Evolutionary conservation across 37 sponge, comb jelly and placozoan genomes (phyloP).

Genomic region (Aplysina aerophoba): DNA sequence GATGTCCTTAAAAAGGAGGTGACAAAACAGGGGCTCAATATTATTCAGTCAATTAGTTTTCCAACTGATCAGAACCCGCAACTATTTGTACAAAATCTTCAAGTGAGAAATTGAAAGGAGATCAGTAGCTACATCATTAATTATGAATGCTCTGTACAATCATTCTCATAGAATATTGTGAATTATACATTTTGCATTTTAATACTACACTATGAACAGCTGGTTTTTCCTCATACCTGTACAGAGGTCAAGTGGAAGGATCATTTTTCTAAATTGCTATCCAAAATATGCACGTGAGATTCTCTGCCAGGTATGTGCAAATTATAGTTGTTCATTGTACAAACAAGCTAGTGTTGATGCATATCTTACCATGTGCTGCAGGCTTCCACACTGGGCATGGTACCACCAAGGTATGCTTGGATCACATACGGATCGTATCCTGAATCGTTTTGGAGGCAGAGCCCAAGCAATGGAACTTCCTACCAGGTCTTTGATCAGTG

Average conservation of each 20-base stretch:
- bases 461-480: too few species aligned
- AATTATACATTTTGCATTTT: too few species aligned
- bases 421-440: slow-evolving; percentile 60
- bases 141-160: too few species aligned
- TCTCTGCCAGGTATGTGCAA: slow-evolving; percentile 58
- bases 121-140: too few species aligned
- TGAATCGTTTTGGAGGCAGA: slow-evolving; percentile 47
- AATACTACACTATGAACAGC: too few species aligned
- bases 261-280: slow-evolving; percentile 65
- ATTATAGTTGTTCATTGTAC: background rate
- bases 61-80: background rate
- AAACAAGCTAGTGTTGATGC: background rate
- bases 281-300: slow-evolving; percentile 50
- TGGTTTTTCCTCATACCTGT: too few species aligned
- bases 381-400: slow-evolving; percentile 59
- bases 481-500: slow-evolving; percentile 40
- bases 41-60: background rate
- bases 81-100: background rate
- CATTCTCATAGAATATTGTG: too few species aligned
- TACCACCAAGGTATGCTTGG: slow-evolving; percentile 48
- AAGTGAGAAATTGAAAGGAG: too few species aligned
- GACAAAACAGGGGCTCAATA: background rate
- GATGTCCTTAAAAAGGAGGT: background rate
- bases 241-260: slow-evolving; percentile 55
- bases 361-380: slow-evolving; percentile 14